Evolutionary conservation across 2,888 invertebrate genomes (phyloP).

Genomic region (Agonopterix arenella): DNA sequence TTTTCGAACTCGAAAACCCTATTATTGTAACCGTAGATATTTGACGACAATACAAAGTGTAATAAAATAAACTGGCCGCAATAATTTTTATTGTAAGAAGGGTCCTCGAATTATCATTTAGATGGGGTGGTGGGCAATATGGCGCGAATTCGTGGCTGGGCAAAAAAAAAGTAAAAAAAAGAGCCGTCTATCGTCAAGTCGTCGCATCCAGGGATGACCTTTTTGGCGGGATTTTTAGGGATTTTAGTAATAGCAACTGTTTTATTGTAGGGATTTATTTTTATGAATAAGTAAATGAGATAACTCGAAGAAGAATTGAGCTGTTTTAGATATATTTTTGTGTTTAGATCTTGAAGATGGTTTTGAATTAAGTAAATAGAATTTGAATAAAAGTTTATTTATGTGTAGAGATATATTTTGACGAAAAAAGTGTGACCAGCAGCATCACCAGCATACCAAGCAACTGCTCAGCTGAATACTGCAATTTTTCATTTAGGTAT

Average conservation of each 20-base stretch:
- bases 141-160: slow-evolving; percentile 55
- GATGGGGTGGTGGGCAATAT: slow-evolving; percentile 69
- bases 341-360: too few relatives aligned
- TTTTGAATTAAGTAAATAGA: too few relatives aligned
- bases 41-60: slow-evolving; percentile 69
- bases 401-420: too few relatives aligned
- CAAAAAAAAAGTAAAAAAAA: slow-evolving; percentile 18
- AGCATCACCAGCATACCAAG: too few relatives aligned
- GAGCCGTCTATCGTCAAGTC: background rate
- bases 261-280: slow-evolving; percentile 22
- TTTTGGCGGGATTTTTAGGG: slow-evolving; percentile 34
- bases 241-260: slow-evolving; percentile 50
- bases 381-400: too few relatives aligned
- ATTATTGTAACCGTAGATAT: slow-evolving; percentile 30
- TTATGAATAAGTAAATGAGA: too few relatives aligned
- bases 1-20: slow-evolving; percentile 8
- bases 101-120: slow-evolving; percentile 73
- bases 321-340: too few relatives aligned
- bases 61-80: slow-evolving; percentile 74
- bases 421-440: too few relatives aligned
- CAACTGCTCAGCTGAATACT: too few relatives aligned
- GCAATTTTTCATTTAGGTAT: too few relatives aligned
- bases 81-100: slow-evolving; percentile 75
- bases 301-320: too few relatives aligned
- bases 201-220: slow-evolving; percentile 37